These are phyloP conservation scores for Paracyclopina nana DNA, from an alignment of 1,140 invertebrate species.

Conservation along the genomic window DNA sequence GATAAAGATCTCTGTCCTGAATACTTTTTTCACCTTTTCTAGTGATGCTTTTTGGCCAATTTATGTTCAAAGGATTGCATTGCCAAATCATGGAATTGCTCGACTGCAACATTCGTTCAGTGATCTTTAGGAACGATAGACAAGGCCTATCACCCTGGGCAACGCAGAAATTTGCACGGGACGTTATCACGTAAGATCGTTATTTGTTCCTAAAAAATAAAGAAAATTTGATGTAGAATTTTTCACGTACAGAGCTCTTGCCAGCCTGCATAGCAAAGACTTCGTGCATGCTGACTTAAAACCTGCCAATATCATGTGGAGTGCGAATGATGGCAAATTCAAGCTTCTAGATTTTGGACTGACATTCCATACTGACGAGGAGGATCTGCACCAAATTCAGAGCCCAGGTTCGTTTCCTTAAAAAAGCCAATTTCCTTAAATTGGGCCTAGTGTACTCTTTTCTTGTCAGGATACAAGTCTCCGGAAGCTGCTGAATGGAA, in stretches of 20 bases:
- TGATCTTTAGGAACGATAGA: conserved; percentile 14
- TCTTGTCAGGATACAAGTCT: neutral
- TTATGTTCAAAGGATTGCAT: conserved; percentile 4
- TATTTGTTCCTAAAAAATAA: neutral
- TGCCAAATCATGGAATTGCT: conserved; percentile 13
- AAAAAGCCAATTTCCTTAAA: neutral
- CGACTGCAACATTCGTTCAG: conserved; percentile 10
- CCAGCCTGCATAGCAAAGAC: neutral
- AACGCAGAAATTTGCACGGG: conserved; percentile 15
- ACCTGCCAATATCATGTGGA: conserved; percentile 16
- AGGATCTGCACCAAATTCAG: conserved; percentile 10
- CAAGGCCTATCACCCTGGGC: conserved; percentile 14
- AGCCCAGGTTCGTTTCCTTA: neutral
- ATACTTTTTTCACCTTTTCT: neutral
- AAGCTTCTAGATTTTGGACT: conserved; percentile 17
- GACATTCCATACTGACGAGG: conserved; percentile 12
- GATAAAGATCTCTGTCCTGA: too few species aligned
- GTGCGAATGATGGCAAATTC: conserved; percentile 15
- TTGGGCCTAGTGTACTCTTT: neutral
- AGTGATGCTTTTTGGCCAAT: neutral
- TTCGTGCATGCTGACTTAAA: conserved; percentile 17
- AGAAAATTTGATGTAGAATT: neutral
- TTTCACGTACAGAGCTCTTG: conserved; percentile 1
- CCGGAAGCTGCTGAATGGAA: conserved; percentile 7
- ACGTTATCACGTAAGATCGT: conserved; percentile 9